Percentiles rank a stretch among this genome's conserved stretches.
phyloP scores from a whole-genome alignment of 2,113 vertebrate genomes.

The Rhinopithecus roxellana region DNA sequence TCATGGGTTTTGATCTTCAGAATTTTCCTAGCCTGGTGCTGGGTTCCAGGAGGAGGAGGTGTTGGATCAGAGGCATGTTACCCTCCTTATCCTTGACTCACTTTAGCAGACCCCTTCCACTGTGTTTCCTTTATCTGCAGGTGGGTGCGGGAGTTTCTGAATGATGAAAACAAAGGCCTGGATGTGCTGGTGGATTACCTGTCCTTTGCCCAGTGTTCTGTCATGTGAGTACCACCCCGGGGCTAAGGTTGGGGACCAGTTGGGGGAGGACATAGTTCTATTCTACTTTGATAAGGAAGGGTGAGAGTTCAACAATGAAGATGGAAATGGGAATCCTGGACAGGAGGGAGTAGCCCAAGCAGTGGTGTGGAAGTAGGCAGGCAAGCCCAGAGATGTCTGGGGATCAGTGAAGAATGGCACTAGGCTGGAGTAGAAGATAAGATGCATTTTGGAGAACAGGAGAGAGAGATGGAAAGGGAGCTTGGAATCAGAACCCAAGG shows the following conservation, averaged over 20 bases:
- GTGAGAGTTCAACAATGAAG: not conserved
- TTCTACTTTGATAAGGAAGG: not conserved
- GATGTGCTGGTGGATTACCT: slow-evolving; percentile 97
- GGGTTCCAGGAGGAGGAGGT: not conserved
- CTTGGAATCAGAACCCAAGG: not conserved
- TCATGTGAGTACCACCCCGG: slow-evolving; percentile 91
- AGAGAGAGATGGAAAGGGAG: not conserved
- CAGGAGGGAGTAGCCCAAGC: not conserved
- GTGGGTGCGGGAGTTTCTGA: slow-evolving; percentile 98
- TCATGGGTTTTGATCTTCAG: not conserved
- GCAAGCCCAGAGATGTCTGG: not conserved
- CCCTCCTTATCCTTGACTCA: not conserved
- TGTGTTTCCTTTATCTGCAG: slow-evolving; percentile 78
- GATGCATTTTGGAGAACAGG: not conserved
- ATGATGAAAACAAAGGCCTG: slow-evolving; percentile 96
- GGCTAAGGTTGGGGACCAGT: not conserved
- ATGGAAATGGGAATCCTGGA: not conserved
- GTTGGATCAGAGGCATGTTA: not conserved
- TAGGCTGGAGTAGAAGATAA: not conserved
- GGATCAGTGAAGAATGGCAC: not conserved
- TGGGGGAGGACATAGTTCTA: not conserved
- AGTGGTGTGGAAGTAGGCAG: not conserved
- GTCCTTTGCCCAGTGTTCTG: slow-evolving; percentile 95
- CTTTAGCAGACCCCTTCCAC: not conserved
- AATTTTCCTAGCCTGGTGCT: not conserved